phyloP scores from a whole-genome alignment of 2,797 vertebrate species.

The Propithecus deckenii region DNA sequence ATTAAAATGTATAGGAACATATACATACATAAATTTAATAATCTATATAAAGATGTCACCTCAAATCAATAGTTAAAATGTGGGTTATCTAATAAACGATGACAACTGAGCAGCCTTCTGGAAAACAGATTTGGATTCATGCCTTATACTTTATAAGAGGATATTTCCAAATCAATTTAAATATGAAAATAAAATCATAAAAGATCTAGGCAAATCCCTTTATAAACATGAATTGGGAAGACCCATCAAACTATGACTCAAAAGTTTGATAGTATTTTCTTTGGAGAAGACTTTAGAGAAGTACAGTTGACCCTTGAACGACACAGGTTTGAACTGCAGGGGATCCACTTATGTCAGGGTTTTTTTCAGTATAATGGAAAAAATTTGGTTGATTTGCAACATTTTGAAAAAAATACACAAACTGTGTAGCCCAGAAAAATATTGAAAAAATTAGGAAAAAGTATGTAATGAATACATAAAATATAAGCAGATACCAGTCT shows the following conservation, averaged over 20 bases:
- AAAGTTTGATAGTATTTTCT: neutral
- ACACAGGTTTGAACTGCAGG: too few relatives aligned
- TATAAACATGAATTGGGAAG: neutral
- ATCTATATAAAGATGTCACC: neutral
- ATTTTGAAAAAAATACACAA: too few relatives aligned
- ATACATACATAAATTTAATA: neutral
- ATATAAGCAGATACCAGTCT: too few relatives aligned
- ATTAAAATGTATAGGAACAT: neutral
- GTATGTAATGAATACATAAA: too few relatives aligned
- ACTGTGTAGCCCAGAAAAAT: too few relatives aligned
- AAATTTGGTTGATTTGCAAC: too few relatives aligned
- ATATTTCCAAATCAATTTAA: neutral
- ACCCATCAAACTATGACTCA: neutral
- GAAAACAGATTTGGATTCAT: neutral
- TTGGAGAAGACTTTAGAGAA: neutral
- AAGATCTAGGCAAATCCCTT: neutral
- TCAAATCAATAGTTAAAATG: neutral
- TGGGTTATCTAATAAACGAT: neutral
- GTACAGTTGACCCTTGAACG: too few relatives aligned
- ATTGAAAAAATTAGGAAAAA: too few relatives aligned
- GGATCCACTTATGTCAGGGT: too few relatives aligned
- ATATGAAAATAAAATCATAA: neutral
- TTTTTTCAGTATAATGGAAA: too few relatives aligned
- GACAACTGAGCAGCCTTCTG: neutral
- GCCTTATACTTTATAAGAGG: neutral